These are phyloP conservation scores for Papilio elwesi DNA, from an alignment of 2,888 invertebrate species.

Conservation along the genomic window DNA sequence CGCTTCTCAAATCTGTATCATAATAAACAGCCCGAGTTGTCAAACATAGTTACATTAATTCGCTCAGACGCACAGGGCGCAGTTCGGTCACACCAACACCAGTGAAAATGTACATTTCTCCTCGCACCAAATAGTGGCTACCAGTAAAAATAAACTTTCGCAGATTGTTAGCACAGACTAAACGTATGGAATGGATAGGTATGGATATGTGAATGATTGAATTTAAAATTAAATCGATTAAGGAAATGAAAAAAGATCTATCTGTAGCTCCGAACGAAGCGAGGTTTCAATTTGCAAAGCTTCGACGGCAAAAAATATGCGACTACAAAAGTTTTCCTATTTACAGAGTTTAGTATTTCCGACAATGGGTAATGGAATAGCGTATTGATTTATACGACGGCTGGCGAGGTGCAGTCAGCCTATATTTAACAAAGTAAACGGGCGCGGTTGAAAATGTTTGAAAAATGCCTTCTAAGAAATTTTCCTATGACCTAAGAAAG, in stretches of 20 bases:
- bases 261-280: no score
- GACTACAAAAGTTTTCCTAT: conserved; percentile 18
- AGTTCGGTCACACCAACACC: no score
- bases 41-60: no score
- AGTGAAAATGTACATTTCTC: no score
- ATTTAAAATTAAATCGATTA: neutral
- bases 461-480: neutral
- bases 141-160: no score
- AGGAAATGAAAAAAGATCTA: neutral
- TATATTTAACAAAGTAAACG: conserved; percentile 1
- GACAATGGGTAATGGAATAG: conserved; percentile 17
- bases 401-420: conserved; percentile 13
- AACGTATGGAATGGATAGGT: no score
- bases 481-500: neutral
- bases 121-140: no score
- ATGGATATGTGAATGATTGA: no score
- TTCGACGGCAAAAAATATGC: neutral
- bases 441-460: conserved; percentile 7
- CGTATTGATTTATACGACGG: conserved; percentile 20
- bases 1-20: no score
- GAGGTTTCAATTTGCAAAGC: neutral
- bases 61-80: no score
- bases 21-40: no score
- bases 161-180: no score
- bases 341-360: conserved; percentile 7